phyloP scores from a whole-genome alignment of 2,113 vertebrate genomes.

The Mixornis gularis region DNA sequence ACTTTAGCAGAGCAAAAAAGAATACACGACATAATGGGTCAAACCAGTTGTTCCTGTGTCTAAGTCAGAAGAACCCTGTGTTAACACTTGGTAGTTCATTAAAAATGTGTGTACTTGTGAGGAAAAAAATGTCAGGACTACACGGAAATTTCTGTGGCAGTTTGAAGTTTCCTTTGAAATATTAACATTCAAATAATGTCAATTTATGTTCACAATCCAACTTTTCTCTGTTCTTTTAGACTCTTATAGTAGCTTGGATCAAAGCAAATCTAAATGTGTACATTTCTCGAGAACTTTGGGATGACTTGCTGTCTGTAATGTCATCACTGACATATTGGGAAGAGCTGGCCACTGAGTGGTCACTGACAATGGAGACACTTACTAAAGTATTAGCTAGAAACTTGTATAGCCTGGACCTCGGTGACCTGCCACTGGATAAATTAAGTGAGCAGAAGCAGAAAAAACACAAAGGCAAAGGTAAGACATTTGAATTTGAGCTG shows the following conservation, averaged over 20 bases:
- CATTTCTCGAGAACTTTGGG: slow-evolving; percentile 96
- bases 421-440: slow-evolving; percentile 94
- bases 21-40: background rate
- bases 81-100: background rate
- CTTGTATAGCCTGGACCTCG: slow-evolving; percentile 92
- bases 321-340: slow-evolving; percentile 97
- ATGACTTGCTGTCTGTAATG: slow-evolving; percentile 91
- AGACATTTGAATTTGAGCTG: slow-evolving; percentile 19
- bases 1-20: background rate
- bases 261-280: slow-evolving; percentile 97
- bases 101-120: background rate
- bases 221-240: slow-evolving; percentile 75
- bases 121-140: background rate
- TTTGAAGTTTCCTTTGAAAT: background rate
- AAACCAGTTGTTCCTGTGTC: background rate
- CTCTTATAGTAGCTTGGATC: slow-evolving; percentile 99
- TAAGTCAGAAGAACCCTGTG: background rate
- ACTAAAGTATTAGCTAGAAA: slow-evolving; percentile 98
- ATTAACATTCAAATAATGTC: background rate
- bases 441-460: slow-evolving; percentile 98
- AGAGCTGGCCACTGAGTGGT: slow-evolving; percentile 97
- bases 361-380: slow-evolving; percentile 97
- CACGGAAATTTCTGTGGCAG: background rate
- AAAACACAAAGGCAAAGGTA: slow-evolving; percentile 99
- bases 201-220: background rate